A percentile compares a stretch with the other conserved stretches of the same genome.
These are phyloP conservation scores for Andricus quercusramuli DNA, from an alignment of 2,888 invertebrate genomes.

Conservation along the genomic window DNA sequence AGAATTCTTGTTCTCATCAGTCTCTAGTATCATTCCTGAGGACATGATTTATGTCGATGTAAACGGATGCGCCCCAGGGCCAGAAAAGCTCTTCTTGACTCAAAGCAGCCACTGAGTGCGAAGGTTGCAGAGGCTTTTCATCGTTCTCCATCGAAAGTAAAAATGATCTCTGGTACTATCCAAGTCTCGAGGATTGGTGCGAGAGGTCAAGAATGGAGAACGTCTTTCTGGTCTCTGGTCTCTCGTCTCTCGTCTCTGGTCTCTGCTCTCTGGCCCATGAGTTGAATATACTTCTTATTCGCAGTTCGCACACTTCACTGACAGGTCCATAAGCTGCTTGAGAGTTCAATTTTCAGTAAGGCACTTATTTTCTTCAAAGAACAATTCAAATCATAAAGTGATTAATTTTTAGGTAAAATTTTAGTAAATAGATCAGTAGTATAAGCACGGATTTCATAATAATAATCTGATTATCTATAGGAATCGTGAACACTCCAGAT, in stretches of 20 bases:
- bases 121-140: slow-evolving; percentile 6
- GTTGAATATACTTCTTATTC: not conserved
- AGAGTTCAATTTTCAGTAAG: not conserved
- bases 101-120: slow-evolving; percentile 6
- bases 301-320: slow-evolving; percentile 7
- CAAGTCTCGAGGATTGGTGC: not conserved
- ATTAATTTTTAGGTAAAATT: too few relatives aligned
- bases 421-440: too few relatives aligned
- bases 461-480: too few relatives aligned
- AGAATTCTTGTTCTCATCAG: not conserved
- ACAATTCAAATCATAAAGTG: not conserved
- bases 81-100: slow-evolving; percentile 29
- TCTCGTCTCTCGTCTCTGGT: not conserved
- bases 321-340: not conserved
- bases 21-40: slow-evolving; percentile 15
- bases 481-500: too few relatives aligned
- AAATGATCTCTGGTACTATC: slow-evolving; percentile 6
- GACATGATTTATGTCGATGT: slow-evolving; percentile 23
- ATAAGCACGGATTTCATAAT: too few relatives aligned
- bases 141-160: slow-evolving; percentile 1
- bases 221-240: not conserved
- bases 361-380: not conserved
- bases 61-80: slow-evolving; percentile 24
- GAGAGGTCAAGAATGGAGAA: not conserved
- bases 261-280: not conserved